phyloP scores from a whole-genome alignment of 2,797 vertebrate species.

The Pteropus rufus region DNA sequence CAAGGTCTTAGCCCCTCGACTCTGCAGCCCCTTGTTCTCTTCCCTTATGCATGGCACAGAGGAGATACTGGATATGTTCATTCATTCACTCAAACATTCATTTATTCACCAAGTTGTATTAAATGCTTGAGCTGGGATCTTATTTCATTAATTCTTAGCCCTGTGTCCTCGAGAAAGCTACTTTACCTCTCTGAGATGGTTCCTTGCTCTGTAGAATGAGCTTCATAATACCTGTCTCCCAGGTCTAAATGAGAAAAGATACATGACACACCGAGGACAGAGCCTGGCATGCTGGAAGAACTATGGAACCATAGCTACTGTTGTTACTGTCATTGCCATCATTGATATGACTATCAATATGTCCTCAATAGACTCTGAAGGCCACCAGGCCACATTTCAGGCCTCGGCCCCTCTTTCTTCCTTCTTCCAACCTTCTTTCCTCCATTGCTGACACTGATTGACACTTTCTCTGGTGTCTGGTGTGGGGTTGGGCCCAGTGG shows the following conservation, averaged over 20 bases:
- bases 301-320: neutral
- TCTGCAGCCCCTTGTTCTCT: neutral
- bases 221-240: neutral
- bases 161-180: neutral
- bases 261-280: neutral
- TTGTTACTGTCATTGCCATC: neutral
- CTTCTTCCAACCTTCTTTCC: neutral
- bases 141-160: neutral
- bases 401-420: neutral
- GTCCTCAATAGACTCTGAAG: neutral
- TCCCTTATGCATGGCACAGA: neutral
- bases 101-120: neutral
- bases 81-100: neutral
- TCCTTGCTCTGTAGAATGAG: neutral
- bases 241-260: neutral
- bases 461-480: neutral
- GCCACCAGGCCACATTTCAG: neutral
- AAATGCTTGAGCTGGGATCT: neutral
- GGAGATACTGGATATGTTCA: neutral
- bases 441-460: neutral
- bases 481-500: neutral
- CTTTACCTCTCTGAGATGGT: neutral
- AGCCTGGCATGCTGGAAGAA: neutral
- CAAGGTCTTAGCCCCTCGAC: neutral
- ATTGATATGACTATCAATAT: neutral